Base-by-base conservation (phyloP, 2,888 invertebrate species). In the Phrixothrix hirtus region DNA sequence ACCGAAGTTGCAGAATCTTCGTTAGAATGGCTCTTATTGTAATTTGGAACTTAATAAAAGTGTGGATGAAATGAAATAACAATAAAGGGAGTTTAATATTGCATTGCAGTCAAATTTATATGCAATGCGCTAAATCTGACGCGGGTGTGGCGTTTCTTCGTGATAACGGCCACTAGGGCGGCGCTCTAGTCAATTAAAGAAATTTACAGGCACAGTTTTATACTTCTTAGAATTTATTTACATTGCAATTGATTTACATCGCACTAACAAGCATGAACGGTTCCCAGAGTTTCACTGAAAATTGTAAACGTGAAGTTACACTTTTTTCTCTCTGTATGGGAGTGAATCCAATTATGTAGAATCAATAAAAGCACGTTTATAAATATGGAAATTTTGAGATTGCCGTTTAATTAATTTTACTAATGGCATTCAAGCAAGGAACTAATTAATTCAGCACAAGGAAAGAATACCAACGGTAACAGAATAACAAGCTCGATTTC, bases 141-240 rank as follows among this genome's bases (percentile, higher is more conserved):
- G 45, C 45, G 55, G 55, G 55, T 55, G 55, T 55, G 55, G 55
- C 55, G 46, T 46, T 50, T 39, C 44, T 43, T 55, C 55, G 54
- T 55, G 55, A 55, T 55, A 55, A 55, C 45, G 43, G 49, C 45
- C 31, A 37, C 36, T 45, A 37, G 49, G 55, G 55, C 55, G 55
- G 55, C 42, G 46, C 46, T 55, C 48, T 55, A 55, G 50, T 55
- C 55, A 55, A 55, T 55, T 55, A 55, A 55, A 49, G 55, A 55
- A 55, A 55, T 55, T 55, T 55, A 55, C 55, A 50, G 55, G 50
- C 36, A 44, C 55, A 42, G 49, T 46, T 55, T 55, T 55, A 50
- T 49, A 45, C 44, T 54, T 48, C 48, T 36, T 15, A 13, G 49
- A 54, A 54, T 54, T 54, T 54, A 54, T 54, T 54, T 49, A 41